These are phyloP conservation scores for Gracilinanus agilis DNA, from an alignment of 2,113 vertebrate genomes.

Conservation along the genomic window DNA sequence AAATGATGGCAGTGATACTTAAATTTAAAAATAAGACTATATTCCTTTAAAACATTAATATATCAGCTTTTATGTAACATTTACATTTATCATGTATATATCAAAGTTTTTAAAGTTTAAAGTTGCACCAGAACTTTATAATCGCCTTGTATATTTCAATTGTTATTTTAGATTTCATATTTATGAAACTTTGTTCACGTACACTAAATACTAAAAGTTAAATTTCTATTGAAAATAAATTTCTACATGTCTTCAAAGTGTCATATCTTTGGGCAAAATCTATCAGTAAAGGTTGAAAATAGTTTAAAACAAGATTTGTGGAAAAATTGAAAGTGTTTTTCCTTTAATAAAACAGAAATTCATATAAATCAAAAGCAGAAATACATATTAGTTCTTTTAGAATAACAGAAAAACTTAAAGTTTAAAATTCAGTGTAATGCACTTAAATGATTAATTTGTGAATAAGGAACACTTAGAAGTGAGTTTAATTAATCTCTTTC, in stretches of 20 bases:
- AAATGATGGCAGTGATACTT: background rate
- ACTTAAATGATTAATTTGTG: slow-evolving; percentile 82
- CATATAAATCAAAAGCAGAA: slow-evolving; percentile 87
- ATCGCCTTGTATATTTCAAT: background rate
- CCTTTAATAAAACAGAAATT: slow-evolving; percentile 80
- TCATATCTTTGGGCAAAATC: slow-evolving; percentile 67
- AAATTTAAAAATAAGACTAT: background rate
- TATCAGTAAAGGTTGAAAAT: slow-evolving; percentile 66
- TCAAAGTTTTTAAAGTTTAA: background rate
- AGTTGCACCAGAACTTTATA: background rate
- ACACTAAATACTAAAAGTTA: background rate
- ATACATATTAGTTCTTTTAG: slow-evolving; percentile 82
- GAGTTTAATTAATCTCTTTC: background rate
- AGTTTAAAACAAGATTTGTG: slow-evolving; percentile 73
- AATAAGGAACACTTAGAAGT: slow-evolving; percentile 63
- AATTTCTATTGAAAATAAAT: slow-evolving; percentile 47
- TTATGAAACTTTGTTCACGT: slow-evolving; percentile 16
- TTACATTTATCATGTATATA: background rate
- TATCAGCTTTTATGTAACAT: background rate
- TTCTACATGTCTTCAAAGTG: slow-evolving; percentile 26
- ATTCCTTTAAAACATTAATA: background rate
- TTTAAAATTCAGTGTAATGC: slow-evolving; percentile 78
- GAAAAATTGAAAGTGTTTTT: slow-evolving; percentile 71
- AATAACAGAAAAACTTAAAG: slow-evolving; percentile 79
- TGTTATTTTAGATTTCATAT: slow-evolving; percentile 47